Conservation (phyloP, 1,140 invertebrate genomes). For the Watersipora subatra region DNA sequence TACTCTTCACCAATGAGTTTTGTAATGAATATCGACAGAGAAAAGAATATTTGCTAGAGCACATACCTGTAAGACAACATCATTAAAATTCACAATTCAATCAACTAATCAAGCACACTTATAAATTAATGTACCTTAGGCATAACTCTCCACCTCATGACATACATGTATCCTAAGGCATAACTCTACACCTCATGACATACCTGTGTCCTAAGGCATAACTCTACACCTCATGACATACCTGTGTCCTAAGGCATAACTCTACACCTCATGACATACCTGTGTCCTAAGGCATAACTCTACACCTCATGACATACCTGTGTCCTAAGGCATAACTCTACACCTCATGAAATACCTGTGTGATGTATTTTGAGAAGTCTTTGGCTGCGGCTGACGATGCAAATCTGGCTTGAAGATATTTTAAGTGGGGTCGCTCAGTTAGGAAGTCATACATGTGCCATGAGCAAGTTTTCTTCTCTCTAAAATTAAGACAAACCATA, state of each 20-base stretch:
- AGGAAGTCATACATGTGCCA: not conserved
- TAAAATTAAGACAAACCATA: not conserved
- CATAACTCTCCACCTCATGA: too few relatives aligned
- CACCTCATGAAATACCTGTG: too few relatives aligned
- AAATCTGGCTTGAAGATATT: not conserved
- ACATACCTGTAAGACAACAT: not conserved
- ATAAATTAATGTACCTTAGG: too few relatives aligned
- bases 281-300: not conserved
- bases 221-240: too few relatives aligned
- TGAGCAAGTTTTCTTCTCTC: not conserved
- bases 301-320: too few relatives aligned
- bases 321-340: not conserved
- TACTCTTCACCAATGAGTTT: not conserved
- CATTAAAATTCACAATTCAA: not conserved
- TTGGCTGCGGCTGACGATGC: not conserved
- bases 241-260: too few relatives aligned
- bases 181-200: too few relatives aligned
- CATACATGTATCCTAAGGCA: too few relatives aligned
- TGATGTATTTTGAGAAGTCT: not conserved
- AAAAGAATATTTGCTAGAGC: not conserved
- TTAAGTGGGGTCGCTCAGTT: not conserved
- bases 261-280: not conserved
- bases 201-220: too few relatives aligned
- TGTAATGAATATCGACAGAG: not conserved
- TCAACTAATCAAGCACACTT: not conserved